phyloP scores from a whole-genome alignment of 2,113 vertebrate genomes.

The Hippocampus guttulatus region DNA sequence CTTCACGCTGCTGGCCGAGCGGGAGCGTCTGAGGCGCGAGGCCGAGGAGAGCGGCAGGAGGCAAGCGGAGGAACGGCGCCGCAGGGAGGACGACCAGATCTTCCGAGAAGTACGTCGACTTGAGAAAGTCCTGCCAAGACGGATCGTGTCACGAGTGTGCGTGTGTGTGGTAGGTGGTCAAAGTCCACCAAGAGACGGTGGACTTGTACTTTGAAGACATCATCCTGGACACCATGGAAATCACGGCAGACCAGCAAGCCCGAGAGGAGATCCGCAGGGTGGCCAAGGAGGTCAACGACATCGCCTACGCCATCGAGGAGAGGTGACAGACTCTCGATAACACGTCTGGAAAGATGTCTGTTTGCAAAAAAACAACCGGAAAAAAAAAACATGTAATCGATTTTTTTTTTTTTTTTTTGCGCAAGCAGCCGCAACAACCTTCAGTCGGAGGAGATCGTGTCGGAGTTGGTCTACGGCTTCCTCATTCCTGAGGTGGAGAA shows the following conservation, averaged over 20 bases:
- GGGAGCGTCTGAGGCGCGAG: slow-evolving; percentile 80
- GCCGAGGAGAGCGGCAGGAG: slow-evolving; percentile 87
- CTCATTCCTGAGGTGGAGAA: slow-evolving; percentile 88
- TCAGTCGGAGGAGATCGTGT: slow-evolving; percentile 90
- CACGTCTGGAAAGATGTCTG: background rate
- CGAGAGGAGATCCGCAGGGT: slow-evolving; percentile 80
- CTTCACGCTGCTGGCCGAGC: slow-evolving; percentile 81
- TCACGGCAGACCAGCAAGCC: slow-evolving; percentile 81
- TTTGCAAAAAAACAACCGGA: background rate
- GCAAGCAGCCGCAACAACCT: slow-evolving; percentile 68
- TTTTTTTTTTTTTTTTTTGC: background rate
- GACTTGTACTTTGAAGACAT: slow-evolving; percentile 88
- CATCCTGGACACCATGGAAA: slow-evolving; percentile 74
- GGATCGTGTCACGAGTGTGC: slow-evolving; percentile 4
- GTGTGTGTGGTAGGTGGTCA: slow-evolving; percentile 74
- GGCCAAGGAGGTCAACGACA: slow-evolving; percentile 82
- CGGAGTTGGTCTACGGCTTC: slow-evolving; percentile 89
- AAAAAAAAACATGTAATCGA: background rate
- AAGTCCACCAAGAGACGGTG: slow-evolving; percentile 84
- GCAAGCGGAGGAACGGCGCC: slow-evolving; percentile 78
- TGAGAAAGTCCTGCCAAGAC: background rate
- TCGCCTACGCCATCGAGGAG: slow-evolving; percentile 81
- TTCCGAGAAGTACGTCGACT: slow-evolving; percentile 79
- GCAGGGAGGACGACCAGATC: slow-evolving; percentile 82
- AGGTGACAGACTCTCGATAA: slow-evolving; percentile 58